These are phyloP conservation scores for Dasypogon diadema DNA, from an alignment of 2,888 invertebrate species.

Conservation along the genomic window DNA sequence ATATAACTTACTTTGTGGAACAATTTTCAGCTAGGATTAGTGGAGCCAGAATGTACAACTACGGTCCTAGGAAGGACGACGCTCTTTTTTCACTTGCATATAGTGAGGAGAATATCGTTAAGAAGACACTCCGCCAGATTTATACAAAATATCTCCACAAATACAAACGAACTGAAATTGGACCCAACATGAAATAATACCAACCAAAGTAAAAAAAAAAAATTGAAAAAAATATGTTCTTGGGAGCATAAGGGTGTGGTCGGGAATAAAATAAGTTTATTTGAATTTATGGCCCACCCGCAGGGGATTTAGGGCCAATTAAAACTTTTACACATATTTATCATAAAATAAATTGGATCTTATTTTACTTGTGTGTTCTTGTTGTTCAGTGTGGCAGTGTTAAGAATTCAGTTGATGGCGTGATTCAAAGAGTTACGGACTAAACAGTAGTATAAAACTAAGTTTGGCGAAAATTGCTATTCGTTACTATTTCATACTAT, in stretches of 20 bases:
- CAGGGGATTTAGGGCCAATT: slow-evolving; percentile 53
- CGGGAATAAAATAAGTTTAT: slow-evolving; percentile 51
- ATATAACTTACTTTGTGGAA: slow-evolving; percentile 38
- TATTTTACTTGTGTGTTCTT: slow-evolving; percentile 29
- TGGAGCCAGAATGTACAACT: slow-evolving; percentile 20
- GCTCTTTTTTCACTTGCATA: neutral
- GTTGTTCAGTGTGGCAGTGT: slow-evolving; percentile 42
- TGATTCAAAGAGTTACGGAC: slow-evolving; percentile 3
- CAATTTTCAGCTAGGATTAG: slow-evolving; percentile 45
- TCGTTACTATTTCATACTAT: neutral
- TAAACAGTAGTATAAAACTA: neutral
- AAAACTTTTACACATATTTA: slow-evolving; percentile 53
- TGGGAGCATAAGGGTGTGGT: neutral
- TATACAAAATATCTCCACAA: slow-evolving; percentile 24
- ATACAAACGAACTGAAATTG: slow-evolving; percentile 3
- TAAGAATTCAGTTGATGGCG: slow-evolving; percentile 28
- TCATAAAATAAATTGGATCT: slow-evolving; percentile 23
- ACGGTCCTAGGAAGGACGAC: neutral
- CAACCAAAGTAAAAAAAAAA: slow-evolving; percentile 9
- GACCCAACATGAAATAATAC: slow-evolving; percentile 14
- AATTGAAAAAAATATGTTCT: neutral
- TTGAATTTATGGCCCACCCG: slow-evolving; percentile 53
- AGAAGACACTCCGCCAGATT: slow-evolving; percentile 19
- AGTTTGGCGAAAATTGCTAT: neutral
- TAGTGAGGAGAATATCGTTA: slow-evolving; percentile 2